Evolutionary conservation across 1,140 invertebrate genomes (phyloP).

Genomic region (Philaenus spumarius): DNA sequence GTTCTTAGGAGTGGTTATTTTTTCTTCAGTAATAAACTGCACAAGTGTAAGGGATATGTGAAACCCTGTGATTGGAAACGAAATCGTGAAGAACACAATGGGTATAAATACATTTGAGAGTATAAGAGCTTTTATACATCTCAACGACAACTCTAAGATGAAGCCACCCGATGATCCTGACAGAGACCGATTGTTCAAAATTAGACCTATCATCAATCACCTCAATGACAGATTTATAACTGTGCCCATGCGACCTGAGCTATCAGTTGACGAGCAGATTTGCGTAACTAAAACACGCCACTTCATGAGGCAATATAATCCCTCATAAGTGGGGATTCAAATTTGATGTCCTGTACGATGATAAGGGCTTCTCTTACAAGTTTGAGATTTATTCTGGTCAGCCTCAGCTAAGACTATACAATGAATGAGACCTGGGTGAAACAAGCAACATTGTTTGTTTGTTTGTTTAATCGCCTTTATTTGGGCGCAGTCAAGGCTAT

Average conservation of each 20-base stretch:
- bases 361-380: constrained; percentile 26
- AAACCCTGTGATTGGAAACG: constrained; percentile 30
- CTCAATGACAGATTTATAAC: constrained; percentile 36
- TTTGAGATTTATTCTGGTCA: constrained; percentile 30
- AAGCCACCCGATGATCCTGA: constrained; percentile 15
- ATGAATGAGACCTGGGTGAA: constrained; percentile 25
- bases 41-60: constrained; percentile 12
- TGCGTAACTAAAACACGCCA: constrained; percentile 33
- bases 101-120: constrained; percentile 36
- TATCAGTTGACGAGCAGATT: constrained; percentile 35
- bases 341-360: constrained; percentile 34
- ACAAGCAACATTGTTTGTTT: too few relatives aligned
- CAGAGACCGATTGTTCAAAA: constrained; percentile 37
- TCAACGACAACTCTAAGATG: constrained; percentile 25
- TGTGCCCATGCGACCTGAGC: constrained; percentile 33
- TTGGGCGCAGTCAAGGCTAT: too few relatives aligned
- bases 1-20: background rate
- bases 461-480: too few relatives aligned
- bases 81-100: constrained; percentile 33
- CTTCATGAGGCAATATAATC: constrained; percentile 33
- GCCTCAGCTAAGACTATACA: constrained; percentile 13
- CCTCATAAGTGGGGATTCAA: constrained; percentile 39
- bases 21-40: background rate
- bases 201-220: constrained; percentile 35
- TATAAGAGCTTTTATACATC: constrained; percentile 34